Conservation (phyloP, 1,140 invertebrate species). For the Bombus fervidus region DNA sequence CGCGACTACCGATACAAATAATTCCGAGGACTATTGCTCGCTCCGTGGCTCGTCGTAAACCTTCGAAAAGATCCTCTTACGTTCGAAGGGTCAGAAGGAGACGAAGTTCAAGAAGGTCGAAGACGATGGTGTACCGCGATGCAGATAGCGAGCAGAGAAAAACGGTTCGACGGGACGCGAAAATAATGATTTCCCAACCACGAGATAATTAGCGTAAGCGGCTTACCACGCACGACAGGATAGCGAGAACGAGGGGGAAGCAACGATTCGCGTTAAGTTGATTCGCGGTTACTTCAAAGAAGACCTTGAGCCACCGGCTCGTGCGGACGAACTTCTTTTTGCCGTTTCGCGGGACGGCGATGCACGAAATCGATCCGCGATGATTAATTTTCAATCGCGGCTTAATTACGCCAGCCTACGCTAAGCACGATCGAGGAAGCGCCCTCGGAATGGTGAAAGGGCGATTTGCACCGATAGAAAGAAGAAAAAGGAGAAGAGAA, state of each 20-base stretch:
- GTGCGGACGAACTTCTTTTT: constrained; percentile 23
- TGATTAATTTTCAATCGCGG: constrained; percentile 80
- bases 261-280: background rate
- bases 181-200: constrained; percentile 60
- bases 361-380: constrained; percentile 69
- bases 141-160: constrained; percentile 16
- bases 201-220: constrained; percentile 75
- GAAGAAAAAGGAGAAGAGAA: background rate
- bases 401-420: constrained; percentile 73
- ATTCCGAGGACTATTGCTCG: background rate
- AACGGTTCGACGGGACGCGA: constrained; percentile 10
- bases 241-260: background rate
- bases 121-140: background rate
- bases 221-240: constrained; percentile 48
- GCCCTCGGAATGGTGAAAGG: constrained; percentile 57
- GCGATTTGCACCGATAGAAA: constrained; percentile 34
- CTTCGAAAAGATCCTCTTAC: constrained; percentile 42
- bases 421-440: constrained; percentile 63
- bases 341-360: constrained; percentile 34
- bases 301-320: background rate
- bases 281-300: constrained; percentile 35
- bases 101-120: background rate
- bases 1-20: background rate
- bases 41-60: background rate
- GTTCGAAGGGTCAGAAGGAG: background rate